Evolutionary conservation across 1,140 invertebrate species (phyloP).

Genomic region (Eulimnadia texana): DNA sequence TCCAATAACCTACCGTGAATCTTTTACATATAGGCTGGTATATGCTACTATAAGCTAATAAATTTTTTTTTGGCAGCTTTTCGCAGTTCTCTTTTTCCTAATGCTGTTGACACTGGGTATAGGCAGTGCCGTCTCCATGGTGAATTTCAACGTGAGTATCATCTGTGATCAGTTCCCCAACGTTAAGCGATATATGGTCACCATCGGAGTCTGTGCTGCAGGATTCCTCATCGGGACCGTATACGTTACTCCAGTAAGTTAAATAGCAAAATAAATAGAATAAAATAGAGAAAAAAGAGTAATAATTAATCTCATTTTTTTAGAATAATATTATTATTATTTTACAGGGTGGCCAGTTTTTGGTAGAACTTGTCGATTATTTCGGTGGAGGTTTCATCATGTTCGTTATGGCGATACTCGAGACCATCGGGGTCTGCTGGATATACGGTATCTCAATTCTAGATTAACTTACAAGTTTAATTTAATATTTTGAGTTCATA

Average conservation of each 20-base stretch:
- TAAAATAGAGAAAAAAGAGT: too few species aligned
- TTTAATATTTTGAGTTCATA: too few species aligned
- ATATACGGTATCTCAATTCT: slow-evolving; percentile 42
- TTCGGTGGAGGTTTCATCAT: slow-evolving; percentile 69
- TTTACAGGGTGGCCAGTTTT: slow-evolving; percentile 74
- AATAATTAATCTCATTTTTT: background rate
- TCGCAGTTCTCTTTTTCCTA: slow-evolving; percentile 38
- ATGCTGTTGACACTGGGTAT: slow-evolving; percentile 28
- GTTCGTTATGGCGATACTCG: slow-evolving; percentile 52
- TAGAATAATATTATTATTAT: too few species aligned
- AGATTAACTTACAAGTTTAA: background rate
- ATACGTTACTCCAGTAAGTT: slow-evolving; percentile 26
- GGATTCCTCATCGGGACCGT: slow-evolving; percentile 26
- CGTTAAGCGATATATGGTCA: slow-evolving; percentile 23
- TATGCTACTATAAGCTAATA: too few species aligned
- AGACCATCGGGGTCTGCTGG: slow-evolving; percentile 53
- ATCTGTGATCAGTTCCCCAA: slow-evolving; percentile 26
- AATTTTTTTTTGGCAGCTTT: slow-evolving; percentile 31
- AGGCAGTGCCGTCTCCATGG: slow-evolving; percentile 22
- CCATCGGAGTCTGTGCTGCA: slow-evolving; percentile 21
- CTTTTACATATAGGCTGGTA: too few species aligned
- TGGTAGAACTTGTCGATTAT: slow-evolving; percentile 70
- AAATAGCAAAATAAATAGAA: slow-evolving; percentile 22
- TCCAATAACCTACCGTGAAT: too few species aligned
- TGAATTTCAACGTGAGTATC: slow-evolving; percentile 24